Base-by-base conservation (phyloP, 2,797 vertebrate genomes). In the Epinephelus awoara region DNA sequence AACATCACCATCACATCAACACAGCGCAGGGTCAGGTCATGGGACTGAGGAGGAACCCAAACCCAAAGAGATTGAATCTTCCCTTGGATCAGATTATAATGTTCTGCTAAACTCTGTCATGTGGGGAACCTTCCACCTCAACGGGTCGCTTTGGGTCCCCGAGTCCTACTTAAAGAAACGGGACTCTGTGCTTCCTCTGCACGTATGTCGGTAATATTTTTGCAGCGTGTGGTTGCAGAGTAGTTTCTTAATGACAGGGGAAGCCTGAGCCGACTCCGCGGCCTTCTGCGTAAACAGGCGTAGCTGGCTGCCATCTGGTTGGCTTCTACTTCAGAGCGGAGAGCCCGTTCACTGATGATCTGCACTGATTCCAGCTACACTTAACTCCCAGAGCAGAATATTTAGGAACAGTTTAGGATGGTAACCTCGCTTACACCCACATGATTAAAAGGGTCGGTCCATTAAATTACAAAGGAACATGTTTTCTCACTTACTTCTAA, bases 171-270 rank as follows among this genome's bases (percentile, higher is more conserved):
- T 56, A 14, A 56, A 80, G 72, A 61, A 62, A 63, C 49, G 2
- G 49, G 44, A 38, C 56, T 54, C 47, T 55, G 5, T 12, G 46
- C 79, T 69, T 40, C 71, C 77, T 77, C 64, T 79, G 83, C 81
- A 58, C 62, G 84, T 79, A 76, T 65, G 80, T 69, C 40, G 21
- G 80, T 88, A 88, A 88, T 82, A 82, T 80, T 83, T 86, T 67
- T 82, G 86, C 75, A 81, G 80, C 70, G 9, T 89, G 89, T 1
- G 91, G 90, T 88, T 25, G 18, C 44, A 76, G 85, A 84, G 84
- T 50, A 70, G 83, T 67, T 87, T 64, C 56, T 74, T 93, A 93
- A 94, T 93, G 87, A 93, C 92, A 91, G 89, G 85, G 91, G 85
- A 68, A 75, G 85, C 67, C 83, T 72, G 74, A 68, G 75, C 75